These are phyloP conservation scores for Rhyacophila evoluta DNA, from an alignment of 2,888 invertebrate genomes.

Conservation along the genomic window DNA sequence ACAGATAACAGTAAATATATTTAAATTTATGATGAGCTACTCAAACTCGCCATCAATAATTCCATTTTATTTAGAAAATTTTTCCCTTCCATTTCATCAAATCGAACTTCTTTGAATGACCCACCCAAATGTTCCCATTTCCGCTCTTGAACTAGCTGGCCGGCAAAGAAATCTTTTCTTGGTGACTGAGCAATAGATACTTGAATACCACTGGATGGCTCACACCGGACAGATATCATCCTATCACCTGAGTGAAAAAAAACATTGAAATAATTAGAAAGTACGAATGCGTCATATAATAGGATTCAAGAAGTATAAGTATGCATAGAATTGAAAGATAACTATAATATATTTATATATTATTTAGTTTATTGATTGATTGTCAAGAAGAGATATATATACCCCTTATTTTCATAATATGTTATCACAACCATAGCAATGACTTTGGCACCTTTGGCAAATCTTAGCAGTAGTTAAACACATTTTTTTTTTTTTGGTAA, in stretches of 20 bases:
- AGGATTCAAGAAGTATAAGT: no score
- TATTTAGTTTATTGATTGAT: no score
- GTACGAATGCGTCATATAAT: no score
- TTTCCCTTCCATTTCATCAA: slow-evolving; percentile 96
- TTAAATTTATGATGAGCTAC: slow-evolving; percentile 74
- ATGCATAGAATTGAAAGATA: no score
- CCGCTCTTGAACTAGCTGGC: slow-evolving; percentile 87
- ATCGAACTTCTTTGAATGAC: slow-evolving; percentile 87
- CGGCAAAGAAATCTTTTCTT: slow-evolving; percentile 87
- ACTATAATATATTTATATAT: no score
- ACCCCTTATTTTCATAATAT: no score
- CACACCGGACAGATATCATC: slow-evolving; percentile 91
- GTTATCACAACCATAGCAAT: no score
- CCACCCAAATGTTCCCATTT: slow-evolving; percentile 97
- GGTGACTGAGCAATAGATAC: slow-evolving; percentile 92
- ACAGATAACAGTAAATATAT: neutral
- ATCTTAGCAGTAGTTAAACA: no score
- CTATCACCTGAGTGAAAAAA: slow-evolving; percentile 77
- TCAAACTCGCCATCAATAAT: slow-evolving; percentile 90
- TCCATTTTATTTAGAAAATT: slow-evolving; percentile 98
- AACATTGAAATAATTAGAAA: no score
- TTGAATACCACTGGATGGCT: slow-evolving; percentile 89
- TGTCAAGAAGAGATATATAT: no score
- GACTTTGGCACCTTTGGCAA: no score
- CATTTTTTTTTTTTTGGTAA: no score